phyloP scores from a whole-genome alignment of 2,797 vertebrate species.

The Diceros bicornis region DNA sequence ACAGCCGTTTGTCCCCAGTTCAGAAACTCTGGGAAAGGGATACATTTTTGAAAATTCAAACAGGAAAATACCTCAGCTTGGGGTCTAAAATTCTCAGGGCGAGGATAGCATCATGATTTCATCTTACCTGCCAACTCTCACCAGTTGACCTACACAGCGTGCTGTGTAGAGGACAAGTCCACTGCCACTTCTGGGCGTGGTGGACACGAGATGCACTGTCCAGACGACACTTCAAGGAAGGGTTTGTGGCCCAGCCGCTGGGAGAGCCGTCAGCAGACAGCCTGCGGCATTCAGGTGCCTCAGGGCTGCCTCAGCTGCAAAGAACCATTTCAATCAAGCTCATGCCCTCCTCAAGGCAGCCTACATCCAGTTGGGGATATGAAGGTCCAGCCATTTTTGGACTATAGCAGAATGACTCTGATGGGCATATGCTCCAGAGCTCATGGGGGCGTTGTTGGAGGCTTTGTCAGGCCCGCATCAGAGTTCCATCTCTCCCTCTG shows the following conservation, averaged over 20 bases:
- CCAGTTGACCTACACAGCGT: not conserved
- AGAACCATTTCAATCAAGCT: not conserved
- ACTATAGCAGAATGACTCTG: not conserved
- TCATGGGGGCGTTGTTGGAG: not conserved
- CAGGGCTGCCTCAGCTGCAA: not conserved
- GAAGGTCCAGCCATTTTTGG: not conserved
- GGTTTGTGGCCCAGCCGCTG: not conserved
- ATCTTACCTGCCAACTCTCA: not conserved
- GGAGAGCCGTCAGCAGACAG: not conserved
- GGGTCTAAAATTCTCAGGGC: not conserved
- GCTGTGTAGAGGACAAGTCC: not conserved
- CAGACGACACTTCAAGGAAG: not conserved
- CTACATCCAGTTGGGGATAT: not conserved
- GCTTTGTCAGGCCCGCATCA: not conserved
- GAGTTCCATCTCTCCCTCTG: not conserved
- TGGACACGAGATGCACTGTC: accelerated
- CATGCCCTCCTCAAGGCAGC: not conserved
- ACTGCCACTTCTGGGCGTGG: accelerated
- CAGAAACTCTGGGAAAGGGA: conserved; percentile 1
- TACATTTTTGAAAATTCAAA: conserved; percentile 33
- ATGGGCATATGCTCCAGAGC: accelerated
- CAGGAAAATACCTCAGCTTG: not conserved
- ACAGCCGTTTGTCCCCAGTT: not conserved
- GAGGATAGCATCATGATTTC: not conserved
- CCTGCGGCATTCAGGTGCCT: not conserved